A percentile compares a stretch with the other conserved stretches of the same genome.
phyloP scores from a whole-genome alignment of 2,888 invertebrate species.

The Hypolimnas misippus region DNA sequence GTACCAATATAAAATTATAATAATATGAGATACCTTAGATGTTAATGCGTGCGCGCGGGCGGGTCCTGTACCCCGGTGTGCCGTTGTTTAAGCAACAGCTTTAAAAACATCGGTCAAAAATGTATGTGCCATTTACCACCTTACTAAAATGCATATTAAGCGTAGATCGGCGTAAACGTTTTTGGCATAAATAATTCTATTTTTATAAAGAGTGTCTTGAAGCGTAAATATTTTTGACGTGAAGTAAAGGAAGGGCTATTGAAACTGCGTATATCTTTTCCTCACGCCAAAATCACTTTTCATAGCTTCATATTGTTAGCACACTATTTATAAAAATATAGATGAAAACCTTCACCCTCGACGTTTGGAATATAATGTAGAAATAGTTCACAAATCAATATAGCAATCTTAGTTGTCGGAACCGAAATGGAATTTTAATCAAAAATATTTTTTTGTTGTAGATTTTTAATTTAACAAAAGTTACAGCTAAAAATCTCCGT shows the following conservation, averaged over 20 bases:
- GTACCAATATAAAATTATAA: constrained; percentile 87
- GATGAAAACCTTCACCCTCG: constrained; percentile 26
- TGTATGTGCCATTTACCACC: constrained; percentile 39
- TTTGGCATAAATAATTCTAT: constrained; percentile 35
- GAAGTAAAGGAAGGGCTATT: constrained; percentile 23
- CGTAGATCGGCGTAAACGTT: constrained; percentile 37
- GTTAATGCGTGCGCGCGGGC: constrained; percentile 67
- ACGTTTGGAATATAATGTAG: constrained; percentile 25
- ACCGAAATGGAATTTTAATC: constrained; percentile 6
- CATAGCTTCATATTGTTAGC: constrained; percentile 35
- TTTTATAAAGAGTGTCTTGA: constrained; percentile 41
- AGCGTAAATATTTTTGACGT: constrained; percentile 36
- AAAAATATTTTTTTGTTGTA: constrained; percentile 5
- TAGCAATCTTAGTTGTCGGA: neutral
- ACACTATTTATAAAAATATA: constrained; percentile 42
- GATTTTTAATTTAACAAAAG: constrained; percentile 30
- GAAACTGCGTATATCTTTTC: constrained; percentile 21
- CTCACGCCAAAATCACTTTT: constrained; percentile 34
- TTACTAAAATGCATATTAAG: constrained; percentile 29
- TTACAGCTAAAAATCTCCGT: constrained; percentile 48
- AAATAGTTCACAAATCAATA: constrained; percentile 22
- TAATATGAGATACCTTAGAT: constrained; percentile 76
- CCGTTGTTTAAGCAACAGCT: constrained; percentile 45
- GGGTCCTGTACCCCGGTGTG: constrained; percentile 49
- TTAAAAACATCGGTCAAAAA: constrained; percentile 43